phyloP scores from a whole-genome alignment of 2,888 invertebrate species.

The Colletes collaris region DNA sequence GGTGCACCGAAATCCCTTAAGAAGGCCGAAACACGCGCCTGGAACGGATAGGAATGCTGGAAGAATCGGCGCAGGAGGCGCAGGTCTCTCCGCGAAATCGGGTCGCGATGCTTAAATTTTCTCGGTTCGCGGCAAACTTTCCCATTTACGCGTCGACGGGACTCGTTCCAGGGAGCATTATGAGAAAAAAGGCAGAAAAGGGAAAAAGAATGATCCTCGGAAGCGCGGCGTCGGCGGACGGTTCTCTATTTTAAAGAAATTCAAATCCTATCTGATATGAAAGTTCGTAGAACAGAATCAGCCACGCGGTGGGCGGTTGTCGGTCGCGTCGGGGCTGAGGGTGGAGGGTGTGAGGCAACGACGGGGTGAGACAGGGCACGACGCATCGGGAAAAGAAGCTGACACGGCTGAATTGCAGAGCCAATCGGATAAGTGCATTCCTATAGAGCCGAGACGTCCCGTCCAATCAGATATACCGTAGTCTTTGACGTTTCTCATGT shows the following conservation, averaged over 20 bases:
- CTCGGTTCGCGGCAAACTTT: slow-evolving; percentile 65
- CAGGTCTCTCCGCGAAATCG: slow-evolving; percentile 2
- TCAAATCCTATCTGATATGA: slow-evolving; percentile 76
- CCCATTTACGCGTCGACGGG: slow-evolving; percentile 57
- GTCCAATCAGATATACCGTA: slow-evolving; percentile 81
- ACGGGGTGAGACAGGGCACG: slow-evolving; percentile 27
- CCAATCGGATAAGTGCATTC: slow-evolving; percentile 83
- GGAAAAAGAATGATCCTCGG: neutral
- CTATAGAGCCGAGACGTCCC: slow-evolving; percentile 76
- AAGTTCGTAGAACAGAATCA: slow-evolving; percentile 68
- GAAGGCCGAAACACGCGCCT: slow-evolving; percentile 37
- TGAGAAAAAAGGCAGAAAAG: slow-evolving; percentile 20
- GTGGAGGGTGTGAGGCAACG: neutral
- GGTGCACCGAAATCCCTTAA: slow-evolving; percentile 39
- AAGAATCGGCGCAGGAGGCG: slow-evolving; percentile 11
- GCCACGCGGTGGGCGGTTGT: slow-evolving; percentile 39
- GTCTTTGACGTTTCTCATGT: slow-evolving; percentile 82
- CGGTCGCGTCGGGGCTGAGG: slow-evolving; percentile 25
- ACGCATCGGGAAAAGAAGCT: slow-evolving; percentile 69
- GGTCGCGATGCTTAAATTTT: slow-evolving; percentile 59
- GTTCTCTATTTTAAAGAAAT: slow-evolving; percentile 72
- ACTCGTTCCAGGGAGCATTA: slow-evolving; percentile 13
- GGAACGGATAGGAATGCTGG: neutral
- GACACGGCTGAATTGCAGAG: slow-evolving; percentile 80
- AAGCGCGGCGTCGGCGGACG: slow-evolving; percentile 16